These are phyloP conservation scores for Epinephelus lanceolatus DNA, from an alignment of 2,113 vertebrate species.

Conservation along the genomic window DNA sequence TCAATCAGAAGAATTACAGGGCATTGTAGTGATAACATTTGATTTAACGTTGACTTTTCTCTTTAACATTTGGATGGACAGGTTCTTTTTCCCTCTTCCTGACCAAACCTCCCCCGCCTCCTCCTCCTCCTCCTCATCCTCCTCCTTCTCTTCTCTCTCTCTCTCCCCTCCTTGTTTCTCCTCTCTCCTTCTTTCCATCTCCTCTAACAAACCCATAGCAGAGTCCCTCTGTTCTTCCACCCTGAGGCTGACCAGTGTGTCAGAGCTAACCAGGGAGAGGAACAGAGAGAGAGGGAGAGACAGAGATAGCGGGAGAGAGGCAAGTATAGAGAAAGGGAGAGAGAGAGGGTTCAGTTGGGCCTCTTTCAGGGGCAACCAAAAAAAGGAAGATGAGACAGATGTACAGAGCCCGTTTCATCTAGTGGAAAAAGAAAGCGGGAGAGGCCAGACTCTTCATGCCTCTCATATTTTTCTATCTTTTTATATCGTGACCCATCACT, in stretches of 20 bases:
- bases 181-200: conserved; percentile 70
- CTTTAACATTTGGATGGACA: conserved; percentile 67
- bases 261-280: conserved; percentile 86
- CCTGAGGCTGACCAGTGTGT: conserved; percentile 88
- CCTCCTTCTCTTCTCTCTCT: conserved; percentile 21
- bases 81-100: conserved; percentile 66
- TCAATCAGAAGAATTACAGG: conserved; percentile 4
- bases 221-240: conserved; percentile 88
- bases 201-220: conserved; percentile 83
- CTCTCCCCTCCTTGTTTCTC: conserved; percentile 60
- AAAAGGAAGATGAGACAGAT: conserved; percentile 86
- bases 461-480: conserved; percentile 77
- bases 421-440: conserved; percentile 77
- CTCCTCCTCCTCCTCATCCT: conserved; percentile 37
- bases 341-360: conserved; percentile 75
- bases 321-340: conserved; percentile 60
- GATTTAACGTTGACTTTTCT: conserved; percentile 54
- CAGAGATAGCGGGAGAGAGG: conserved; percentile 74
- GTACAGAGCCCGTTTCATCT: conserved; percentile 85
- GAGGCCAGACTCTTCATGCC: conserved; percentile 77
- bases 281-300: conserved; percentile 79
- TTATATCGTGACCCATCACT: conserved; percentile 77
- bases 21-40: conserved; percentile 1
- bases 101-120: conserved; percentile 46
- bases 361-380: conserved; percentile 83